A percentile compares a stretch with the other conserved stretches of the same genome.
Conservation (phyloP, 64 coral and sea anemone species). For the Orbicella faveolata region DNA sequence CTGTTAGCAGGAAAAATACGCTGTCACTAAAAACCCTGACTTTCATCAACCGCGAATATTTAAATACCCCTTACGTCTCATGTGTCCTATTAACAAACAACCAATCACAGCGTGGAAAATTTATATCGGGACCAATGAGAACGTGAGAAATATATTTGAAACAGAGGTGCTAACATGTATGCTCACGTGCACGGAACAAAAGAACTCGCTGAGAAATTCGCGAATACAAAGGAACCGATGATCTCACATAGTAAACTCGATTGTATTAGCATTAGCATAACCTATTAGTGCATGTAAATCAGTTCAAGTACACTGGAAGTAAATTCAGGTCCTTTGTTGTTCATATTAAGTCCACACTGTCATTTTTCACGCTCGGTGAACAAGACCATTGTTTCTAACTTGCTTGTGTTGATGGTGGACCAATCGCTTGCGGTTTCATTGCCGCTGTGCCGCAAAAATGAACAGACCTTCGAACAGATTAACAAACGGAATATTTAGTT, state of each 20-base stretch:
- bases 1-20: not conserved
- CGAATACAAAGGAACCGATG: slow-evolving; percentile 16
- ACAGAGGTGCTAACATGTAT: slow-evolving; percentile 62
- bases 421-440: not conserved
- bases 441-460: not conserved
- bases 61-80: slow-evolving; percentile 81
- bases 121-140: slow-evolving; percentile 27
- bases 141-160: slow-evolving; percentile 46
- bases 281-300: slow-evolving; percentile 38
- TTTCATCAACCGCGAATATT: slow-evolving; percentile 84
- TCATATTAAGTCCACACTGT: slow-evolving; percentile 17
- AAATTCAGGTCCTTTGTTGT: slow-evolving; percentile 37
- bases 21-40: slow-evolving; percentile 51
- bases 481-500: not conserved
- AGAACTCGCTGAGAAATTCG: slow-evolving; percentile 23
- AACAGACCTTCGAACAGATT: not conserved
- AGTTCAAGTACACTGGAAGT: slow-evolving; percentile 33
- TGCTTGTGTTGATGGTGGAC: not conserved
- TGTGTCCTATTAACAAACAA: slow-evolving; percentile 69
- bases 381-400: not conserved
- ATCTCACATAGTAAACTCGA: slow-evolving; percentile 13
- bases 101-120: slow-evolving; percentile 49
- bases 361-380: slow-evolving; percentile 14
- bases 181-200: slow-evolving; percentile 68
- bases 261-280: slow-evolving; percentile 38